Percentiles rank a stretch among this genome's conserved stretches.
phyloP scores from a whole-genome alignment of 2,113 vertebrate species.

The Charina bottae region DNA sequence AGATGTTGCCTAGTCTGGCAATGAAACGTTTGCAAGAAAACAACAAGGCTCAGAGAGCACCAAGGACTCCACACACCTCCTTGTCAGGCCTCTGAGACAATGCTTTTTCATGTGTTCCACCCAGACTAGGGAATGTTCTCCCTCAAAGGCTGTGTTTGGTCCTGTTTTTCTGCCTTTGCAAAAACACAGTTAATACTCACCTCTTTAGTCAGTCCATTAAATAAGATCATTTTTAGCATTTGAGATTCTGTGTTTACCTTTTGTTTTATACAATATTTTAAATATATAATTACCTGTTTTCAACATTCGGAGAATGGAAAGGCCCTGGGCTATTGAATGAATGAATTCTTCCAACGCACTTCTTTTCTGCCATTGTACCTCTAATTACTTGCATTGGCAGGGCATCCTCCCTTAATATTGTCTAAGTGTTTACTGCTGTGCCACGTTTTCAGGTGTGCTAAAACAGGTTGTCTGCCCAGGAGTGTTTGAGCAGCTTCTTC shows the following conservation, averaged over 20 bases:
- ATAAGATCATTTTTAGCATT: too few relatives aligned
- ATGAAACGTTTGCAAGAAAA: too few relatives aligned
- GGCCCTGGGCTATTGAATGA: neutral
- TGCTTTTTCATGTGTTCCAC: too few relatives aligned
- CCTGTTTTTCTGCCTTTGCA: too few relatives aligned
- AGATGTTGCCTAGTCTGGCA: too few relatives aligned
- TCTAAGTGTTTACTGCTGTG: neutral
- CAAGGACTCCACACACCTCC: too few relatives aligned
- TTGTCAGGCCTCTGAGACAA: too few relatives aligned
- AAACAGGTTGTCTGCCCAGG: neutral
- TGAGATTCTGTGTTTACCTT: neutral
- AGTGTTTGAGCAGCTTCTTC: neutral
- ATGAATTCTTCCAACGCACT: neutral
- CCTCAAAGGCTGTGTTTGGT: too few relatives aligned
- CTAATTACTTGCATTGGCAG: neutral
- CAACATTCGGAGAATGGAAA: neutral
- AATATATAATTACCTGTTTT: neutral
- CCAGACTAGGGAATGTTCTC: too few relatives aligned
- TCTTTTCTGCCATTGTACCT: neutral
- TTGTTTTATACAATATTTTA: neutral
- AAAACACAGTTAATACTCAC: too few relatives aligned
- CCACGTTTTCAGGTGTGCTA: neutral
- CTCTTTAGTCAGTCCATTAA: too few relatives aligned
- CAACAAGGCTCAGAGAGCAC: too few relatives aligned
- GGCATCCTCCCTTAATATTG: neutral